phyloP scores from a whole-genome alignment of 2,113 vertebrate genomes.

The Hirundichthys speculiger region DNA sequence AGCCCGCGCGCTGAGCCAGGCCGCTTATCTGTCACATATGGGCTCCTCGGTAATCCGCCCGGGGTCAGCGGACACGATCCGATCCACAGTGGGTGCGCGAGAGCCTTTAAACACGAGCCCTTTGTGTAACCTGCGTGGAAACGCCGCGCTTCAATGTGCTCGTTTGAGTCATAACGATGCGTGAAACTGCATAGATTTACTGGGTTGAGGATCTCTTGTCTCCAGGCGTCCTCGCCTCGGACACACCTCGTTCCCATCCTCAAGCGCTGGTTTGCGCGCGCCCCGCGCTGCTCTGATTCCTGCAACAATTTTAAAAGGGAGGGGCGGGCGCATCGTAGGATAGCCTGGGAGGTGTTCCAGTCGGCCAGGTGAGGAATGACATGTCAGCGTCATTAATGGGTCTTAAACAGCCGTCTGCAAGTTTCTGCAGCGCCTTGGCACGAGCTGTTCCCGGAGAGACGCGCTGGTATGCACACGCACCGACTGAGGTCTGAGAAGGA shows the following conservation, averaged over 20 bases:
- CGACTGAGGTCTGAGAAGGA: not conserved
- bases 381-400: not conserved
- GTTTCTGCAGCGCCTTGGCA: slow-evolving; percentile 34
- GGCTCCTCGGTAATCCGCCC: slow-evolving; percentile 54
- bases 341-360: slow-evolving; percentile 25
- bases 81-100: slow-evolving; percentile 32
- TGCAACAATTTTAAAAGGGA: too few species aligned
- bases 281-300: too few species aligned
- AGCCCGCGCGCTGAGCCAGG: slow-evolving; percentile 24
- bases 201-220: slow-evolving; percentile 3
- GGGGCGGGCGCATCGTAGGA: too few species aligned
- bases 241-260: slow-evolving; percentile 59
- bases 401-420: slow-evolving; percentile 6
- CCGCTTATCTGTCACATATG: slow-evolving; percentile 65
- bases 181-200: slow-evolving; percentile 5
- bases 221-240: slow-evolving; percentile 3
- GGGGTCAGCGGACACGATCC: slow-evolving; percentile 45
- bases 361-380: slow-evolving; percentile 19
- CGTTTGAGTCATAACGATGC: not conserved
- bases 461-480: slow-evolving; percentile 1
- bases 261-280: not conserved
- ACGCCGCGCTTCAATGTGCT: slow-evolving; percentile 13
- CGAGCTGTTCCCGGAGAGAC: not conserved
- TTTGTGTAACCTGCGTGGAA: not conserved
- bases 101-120: slow-evolving; percentile 17